These are phyloP conservation scores for Leucoma salicis DNA, from an alignment of 2,888 invertebrate genomes.

Conservation along the genomic window DNA sequence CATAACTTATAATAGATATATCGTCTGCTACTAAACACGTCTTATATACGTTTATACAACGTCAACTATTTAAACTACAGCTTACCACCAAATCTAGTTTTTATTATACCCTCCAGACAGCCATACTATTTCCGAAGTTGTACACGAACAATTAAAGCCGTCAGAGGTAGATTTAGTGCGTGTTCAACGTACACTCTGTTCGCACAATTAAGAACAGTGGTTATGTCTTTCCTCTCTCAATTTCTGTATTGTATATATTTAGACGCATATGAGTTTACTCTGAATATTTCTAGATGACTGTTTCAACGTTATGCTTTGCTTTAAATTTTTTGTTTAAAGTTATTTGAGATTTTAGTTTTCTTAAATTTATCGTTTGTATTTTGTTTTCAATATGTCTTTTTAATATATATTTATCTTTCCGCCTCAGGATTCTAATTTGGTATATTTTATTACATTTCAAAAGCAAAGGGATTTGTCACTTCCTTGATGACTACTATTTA, in stretches of 20 bases:
- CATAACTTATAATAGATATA: too few species aligned
- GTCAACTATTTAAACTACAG: conserved; percentile 6
- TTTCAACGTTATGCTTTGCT: background rate
- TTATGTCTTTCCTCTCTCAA: conserved; percentile 40
- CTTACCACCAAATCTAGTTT: conserved; percentile 15
- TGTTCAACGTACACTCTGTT: conserved; percentile 28
- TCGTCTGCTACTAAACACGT: too few species aligned
- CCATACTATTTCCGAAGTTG: conserved; percentile 26
- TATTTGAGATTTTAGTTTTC: too few species aligned
- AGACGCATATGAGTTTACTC: conserved; percentile 50
- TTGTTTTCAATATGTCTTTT: too few species aligned
- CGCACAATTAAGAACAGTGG: conserved; percentile 47
- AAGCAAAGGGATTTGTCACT: too few species aligned
- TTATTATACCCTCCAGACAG: conserved; percentile 12
- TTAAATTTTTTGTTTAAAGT: too few species aligned
- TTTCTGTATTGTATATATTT: conserved; percentile 49
- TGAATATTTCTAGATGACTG: conserved; percentile 16
- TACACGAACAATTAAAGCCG: conserved; percentile 36
- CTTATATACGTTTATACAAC: too few species aligned
- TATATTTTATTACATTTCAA: too few species aligned
- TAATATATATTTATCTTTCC: too few species aligned
- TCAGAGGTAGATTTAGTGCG: conserved; percentile 36
- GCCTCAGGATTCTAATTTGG: too few species aligned
- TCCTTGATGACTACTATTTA: too few species aligned
- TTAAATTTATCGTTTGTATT: too few species aligned